Percentiles rank a stretch among this genome's conserved stretches.
phyloP scores from a whole-genome alignment of 2,113 vertebrate species.

The Neopipo cinnamomea region DNA sequence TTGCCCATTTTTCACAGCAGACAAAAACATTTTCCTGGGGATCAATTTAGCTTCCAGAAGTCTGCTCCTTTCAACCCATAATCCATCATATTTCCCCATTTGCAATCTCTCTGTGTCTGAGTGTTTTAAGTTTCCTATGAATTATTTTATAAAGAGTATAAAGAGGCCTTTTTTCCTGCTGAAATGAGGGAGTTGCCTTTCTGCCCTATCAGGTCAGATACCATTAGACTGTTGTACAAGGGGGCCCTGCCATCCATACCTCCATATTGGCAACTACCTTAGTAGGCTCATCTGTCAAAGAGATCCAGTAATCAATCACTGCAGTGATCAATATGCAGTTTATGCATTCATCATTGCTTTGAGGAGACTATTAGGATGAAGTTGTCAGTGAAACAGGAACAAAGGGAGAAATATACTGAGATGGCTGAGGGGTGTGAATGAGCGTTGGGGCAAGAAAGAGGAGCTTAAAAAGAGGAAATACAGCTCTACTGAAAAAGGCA shows the following conservation, averaged over 20 bases:
- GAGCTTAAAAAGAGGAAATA: conserved; percentile 29
- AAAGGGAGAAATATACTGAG: conserved; percentile 58
- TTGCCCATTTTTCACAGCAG: conserved; percentile 98
- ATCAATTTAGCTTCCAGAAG: conserved; percentile 93
- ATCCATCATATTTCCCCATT: conserved; percentile 97
- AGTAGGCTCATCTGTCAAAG: conserved; percentile 86
- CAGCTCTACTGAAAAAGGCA: not conserved
- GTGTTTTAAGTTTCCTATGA: conserved; percentile 84
- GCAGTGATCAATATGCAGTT: conserved; percentile 89
- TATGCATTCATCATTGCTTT: conserved; percentile 85
- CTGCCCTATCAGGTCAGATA: conserved; percentile 65
- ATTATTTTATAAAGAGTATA: conserved; percentile 78
- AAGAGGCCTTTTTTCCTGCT: conserved; percentile 66
- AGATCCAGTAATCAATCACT: conserved; percentile 83
- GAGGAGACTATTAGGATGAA: conserved; percentile 83
- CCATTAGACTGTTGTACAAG: conserved; percentile 77
- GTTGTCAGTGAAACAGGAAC: conserved; percentile 69
- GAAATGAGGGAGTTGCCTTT: conserved; percentile 65
- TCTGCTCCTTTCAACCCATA: conserved; percentile 90
- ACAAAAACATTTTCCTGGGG: conserved; percentile 99
- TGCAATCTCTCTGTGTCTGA: conserved; percentile 82
- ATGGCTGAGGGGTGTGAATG: conserved; percentile 9
- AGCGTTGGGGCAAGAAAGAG: conserved; percentile 9
- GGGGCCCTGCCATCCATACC: conserved; percentile 74
- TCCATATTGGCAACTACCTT: conserved; percentile 83